Evolutionary conservation across 2,888 invertebrate genomes (phyloP), one percentile per base, ranked within the genome.

Genomic region (Blastobasis adustella): DNA sequence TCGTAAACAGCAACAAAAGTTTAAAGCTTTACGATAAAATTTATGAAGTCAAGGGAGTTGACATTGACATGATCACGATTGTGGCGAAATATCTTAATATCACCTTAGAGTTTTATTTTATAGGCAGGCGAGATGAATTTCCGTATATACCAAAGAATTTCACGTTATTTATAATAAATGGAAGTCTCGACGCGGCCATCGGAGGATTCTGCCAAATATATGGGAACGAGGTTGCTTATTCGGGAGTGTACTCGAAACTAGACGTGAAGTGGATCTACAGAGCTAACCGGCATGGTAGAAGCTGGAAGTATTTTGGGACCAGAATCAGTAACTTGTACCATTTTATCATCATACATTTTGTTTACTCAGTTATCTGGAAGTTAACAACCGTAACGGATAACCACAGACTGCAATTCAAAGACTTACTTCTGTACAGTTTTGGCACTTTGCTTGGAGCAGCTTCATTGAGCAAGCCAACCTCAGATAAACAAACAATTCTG

Each of bases 161-260:
- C 56, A 7, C 82, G 37, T 45, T 65, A 1, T 70, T 69, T 10
- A 5, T 87, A 2, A 6, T 62, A 4, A 81, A 86, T 55, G 79
- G 76, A 4, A 79, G 71, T 40, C 57, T 86, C 3, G 82, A 87
- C 44, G 60, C 65, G 0, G 75, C 75, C 47, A 81, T 78, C 6
- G 85, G 87, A 0, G 86, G 85, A 0, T 57, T 79, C 0, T 82
- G 79, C 40, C 69, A 77, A 53, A 57, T 76, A 4, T 83, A 73
- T 43, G 81, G 78, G 6, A 69, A 80, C n/a, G 4, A 54, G 0
- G 75, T 86, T 0, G 70, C 66, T 4, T 87, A 85, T 55, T 82
- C 84, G 1, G 85, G 85, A 0, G 52, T 73, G 1, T 85, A 86
- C 50, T 62, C 63, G 0, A 64, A 68, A 36, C 81, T 83, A 61